These are phyloP conservation scores for Diloba caeruleocephala DNA, from an alignment of 2,888 invertebrate genomes.

Conservation along the genomic window DNA sequence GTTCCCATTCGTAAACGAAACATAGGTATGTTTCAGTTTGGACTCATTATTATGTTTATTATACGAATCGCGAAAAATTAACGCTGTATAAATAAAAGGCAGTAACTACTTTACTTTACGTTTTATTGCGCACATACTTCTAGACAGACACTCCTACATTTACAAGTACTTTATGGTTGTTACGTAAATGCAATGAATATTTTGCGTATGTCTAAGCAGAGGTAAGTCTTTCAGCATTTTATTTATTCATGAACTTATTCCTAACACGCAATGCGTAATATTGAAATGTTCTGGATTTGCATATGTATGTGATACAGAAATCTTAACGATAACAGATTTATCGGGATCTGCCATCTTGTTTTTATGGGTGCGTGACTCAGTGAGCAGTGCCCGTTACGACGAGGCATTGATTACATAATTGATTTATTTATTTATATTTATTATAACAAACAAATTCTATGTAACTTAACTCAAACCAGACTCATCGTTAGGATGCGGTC, in stretches of 20 bases:
- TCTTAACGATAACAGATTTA: constrained; percentile 72
- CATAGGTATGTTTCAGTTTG: constrained; percentile 48
- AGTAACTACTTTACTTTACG: constrained; percentile 14
- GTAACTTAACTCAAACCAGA: no score
- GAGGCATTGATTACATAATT: constrained; percentile 53
- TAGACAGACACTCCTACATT: constrained; percentile 19
- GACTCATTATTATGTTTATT: constrained; percentile 41
- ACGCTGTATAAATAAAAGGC: constrained; percentile 36
- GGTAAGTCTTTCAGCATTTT: constrained; percentile 53
- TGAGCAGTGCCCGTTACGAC: constrained; percentile 55
- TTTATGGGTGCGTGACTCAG: constrained; percentile 65
- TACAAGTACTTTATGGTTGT: constrained; percentile 23
- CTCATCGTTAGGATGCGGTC: no score
- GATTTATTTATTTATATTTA: constrained; percentile 53
- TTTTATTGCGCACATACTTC: constrained; percentile 45
- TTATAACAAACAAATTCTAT: constrained; percentile 43
- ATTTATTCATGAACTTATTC: constrained; percentile 62
- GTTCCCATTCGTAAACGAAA: constrained; percentile 48
- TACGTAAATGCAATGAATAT: constrained; percentile 41
- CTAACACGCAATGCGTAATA: constrained; percentile 65
- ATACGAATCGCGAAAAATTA: constrained; percentile 42
- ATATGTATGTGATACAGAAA: constrained; percentile 71
- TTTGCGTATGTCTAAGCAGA: constrained; percentile 39
- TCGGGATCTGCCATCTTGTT: constrained; percentile 66
- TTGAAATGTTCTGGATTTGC: constrained; percentile 60